Conservation (phyloP, 2,797 vertebrate genomes). For the Acrossocheilus wenchowensis region DNA sequence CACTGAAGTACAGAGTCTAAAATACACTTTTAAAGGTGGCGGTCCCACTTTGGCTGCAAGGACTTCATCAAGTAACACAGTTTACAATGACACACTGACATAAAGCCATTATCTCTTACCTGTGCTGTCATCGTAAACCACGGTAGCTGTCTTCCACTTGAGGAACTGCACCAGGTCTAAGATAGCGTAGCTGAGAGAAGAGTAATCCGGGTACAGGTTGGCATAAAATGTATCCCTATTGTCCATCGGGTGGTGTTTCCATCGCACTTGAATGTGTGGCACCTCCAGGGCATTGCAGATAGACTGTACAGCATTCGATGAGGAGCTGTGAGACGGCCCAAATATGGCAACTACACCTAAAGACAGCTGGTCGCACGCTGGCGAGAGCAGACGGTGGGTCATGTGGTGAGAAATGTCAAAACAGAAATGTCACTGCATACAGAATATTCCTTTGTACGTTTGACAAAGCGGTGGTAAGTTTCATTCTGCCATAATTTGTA, state of each 20-base stretch:
- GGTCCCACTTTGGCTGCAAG: not conserved
- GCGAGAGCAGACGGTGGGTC: constrained; percentile 50
- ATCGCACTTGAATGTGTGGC: constrained; percentile 96
- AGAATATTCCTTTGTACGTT: not conserved
- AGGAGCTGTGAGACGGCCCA: constrained; percentile 96
- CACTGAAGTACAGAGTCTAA: constrained; percentile 4
- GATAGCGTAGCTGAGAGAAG: constrained; percentile 96
- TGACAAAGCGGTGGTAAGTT: not conserved
- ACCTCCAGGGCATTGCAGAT: constrained; percentile 98
- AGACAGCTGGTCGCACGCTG: constrained; percentile 97
- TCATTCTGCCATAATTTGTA: not conserved
- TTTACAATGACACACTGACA: constrained; percentile 23
- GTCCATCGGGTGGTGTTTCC: constrained; percentile 98
- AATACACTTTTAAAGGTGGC: constrained; percentile 23
- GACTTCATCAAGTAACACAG: not conserved
- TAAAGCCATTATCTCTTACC: constrained; percentile 75
- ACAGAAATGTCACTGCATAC: constrained; percentile 26
- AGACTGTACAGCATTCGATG: constrained; percentile 96
- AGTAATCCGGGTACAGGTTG: constrained; percentile 97
- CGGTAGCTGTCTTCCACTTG: constrained; percentile 97
- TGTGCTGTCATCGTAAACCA: constrained; percentile 98
- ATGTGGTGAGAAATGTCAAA: constrained; percentile 19
- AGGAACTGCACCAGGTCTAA: constrained; percentile 96
- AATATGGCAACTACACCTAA: constrained; percentile 98
- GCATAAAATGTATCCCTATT: constrained; percentile 98